Base-by-base conservation (phyloP, 2,113 vertebrate species). In the Nanorana parkeri region DNA sequence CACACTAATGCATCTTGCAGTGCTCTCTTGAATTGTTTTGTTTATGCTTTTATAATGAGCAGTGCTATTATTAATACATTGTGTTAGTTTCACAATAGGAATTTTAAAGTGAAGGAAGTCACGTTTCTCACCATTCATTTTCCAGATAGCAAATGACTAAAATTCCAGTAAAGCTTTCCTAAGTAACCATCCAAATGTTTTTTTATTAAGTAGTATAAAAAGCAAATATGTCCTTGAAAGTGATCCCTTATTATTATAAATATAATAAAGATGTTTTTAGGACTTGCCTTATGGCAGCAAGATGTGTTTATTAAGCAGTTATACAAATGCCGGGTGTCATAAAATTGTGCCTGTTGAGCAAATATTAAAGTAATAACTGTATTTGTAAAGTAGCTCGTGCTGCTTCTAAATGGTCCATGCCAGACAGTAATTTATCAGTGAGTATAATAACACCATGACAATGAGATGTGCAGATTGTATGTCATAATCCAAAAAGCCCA, bases 51-150 rank as follows among this genome's bases (percentile, higher is more conserved):
- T 21, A 64, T 36, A 60, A 63, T 51, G 16, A 64, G 32, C 24
- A 63, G 47, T 77, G 58, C 58, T 64, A 77, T 77, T 77, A 77
- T 64, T 64, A 77, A 47, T 47, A 28, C 74, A 63, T 63, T 77
- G 58, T 77, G 56, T 64, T 77, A 41, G n/a, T 21, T 76, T 32
- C 73, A 63, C 73, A 76, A 76, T 63, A 47, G 58, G 26, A 52
- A 24, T 51, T 8, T 64, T 26, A 51, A 66, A 17, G 28, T 32
- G 17, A 41, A 77, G 74, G 58, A 77, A 77, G 58, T 76, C 19
- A 17, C 17, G 60, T 76, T 76, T 76, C n/a, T 76, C 73, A 76
- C 32, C 55, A 76, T 76, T 76, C 32, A 60, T 32, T 58, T 10
- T 32, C 11, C 15, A 21, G 69, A 73, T 58, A 26, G 32, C 54